A percentile compares a stretch with the other conserved stretches of the same genome.
Conservation (phyloP, 2,888 invertebrate species). For the Ganaspis brasiliensis region DNA sequence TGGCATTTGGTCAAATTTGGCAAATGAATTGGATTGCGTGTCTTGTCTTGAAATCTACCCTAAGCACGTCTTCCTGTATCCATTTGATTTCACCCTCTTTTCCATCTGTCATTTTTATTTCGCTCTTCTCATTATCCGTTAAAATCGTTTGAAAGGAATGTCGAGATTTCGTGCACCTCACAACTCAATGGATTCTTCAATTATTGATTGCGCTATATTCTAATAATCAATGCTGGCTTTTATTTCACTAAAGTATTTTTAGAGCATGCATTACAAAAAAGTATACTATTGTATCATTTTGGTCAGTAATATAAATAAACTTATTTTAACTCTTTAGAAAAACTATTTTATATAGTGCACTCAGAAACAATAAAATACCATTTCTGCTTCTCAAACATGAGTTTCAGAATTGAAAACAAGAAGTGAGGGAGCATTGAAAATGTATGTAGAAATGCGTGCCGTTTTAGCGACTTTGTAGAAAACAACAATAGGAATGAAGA, state of each 20-base stretch:
- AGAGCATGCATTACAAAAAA: too few relatives aligned
- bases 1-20: conserved; percentile 18
- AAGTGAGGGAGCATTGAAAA: conserved; percentile 1
- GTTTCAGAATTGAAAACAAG: neutral
- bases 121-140: neutral
- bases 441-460: conserved; percentile 33
- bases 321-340: too few relatives aligned
- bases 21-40: conserved; percentile 25
- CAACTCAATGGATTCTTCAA: neutral
- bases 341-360: too few relatives aligned
- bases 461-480: conserved; percentile 59
- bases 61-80: conserved; percentile 13
- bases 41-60: conserved; percentile 27
- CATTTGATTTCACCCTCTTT: conserved; percentile 7
- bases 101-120: conserved; percentile 3
- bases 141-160: neutral
- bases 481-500: conserved; percentile 59
- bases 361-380: too few relatives aligned
- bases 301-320: too few relatives aligned
- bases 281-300: too few relatives aligned
- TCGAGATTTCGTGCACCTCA: neutral
- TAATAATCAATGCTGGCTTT: neutral
- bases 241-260: too few relatives aligned
- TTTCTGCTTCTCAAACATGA: neutral
- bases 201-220: neutral